Conservation (phyloP, 2,113 vertebrate genomes). For the Phoxinus phoxinus region DNA sequence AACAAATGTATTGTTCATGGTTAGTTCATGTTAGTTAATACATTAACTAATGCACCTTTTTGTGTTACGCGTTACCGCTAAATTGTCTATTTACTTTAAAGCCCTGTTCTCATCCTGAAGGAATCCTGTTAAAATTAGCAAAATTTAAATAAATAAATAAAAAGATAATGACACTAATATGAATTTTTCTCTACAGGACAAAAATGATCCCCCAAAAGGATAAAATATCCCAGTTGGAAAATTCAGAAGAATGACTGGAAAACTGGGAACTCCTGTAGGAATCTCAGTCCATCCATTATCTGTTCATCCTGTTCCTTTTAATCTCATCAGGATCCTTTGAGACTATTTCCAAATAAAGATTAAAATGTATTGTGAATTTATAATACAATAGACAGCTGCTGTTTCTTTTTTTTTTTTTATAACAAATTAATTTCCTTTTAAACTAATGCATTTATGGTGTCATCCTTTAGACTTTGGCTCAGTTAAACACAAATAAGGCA, state of each 20-base stretch:
- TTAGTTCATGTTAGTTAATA: no score
- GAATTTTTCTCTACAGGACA: no score
- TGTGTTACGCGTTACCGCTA: no score
- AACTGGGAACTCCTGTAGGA: background rate
- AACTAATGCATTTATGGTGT: background rate
- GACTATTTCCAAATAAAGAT: background rate
- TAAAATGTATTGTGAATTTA: background rate
- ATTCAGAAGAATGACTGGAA: background rate
- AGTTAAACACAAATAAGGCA: background rate
- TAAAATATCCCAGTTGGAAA: background rate
- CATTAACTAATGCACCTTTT: no score
- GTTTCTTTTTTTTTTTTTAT: no score
- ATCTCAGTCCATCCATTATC: background rate
- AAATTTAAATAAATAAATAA: no score
- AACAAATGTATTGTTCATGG: no score
- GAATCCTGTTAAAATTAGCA: background rate
- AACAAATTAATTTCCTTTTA: background rate
- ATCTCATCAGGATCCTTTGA: background rate
- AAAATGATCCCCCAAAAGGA: background rate
- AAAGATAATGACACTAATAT: no score
- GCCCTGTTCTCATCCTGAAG: background rate
- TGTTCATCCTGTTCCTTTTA: background rate
- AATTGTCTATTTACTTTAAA: background rate
- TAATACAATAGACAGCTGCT: background rate
- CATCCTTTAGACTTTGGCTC: background rate